Evolutionary conservation across 1,140 invertebrate species (phyloP), one percentile per base, ranked within the genome.

Genomic region (Drosophila pectinifera): DNA sequence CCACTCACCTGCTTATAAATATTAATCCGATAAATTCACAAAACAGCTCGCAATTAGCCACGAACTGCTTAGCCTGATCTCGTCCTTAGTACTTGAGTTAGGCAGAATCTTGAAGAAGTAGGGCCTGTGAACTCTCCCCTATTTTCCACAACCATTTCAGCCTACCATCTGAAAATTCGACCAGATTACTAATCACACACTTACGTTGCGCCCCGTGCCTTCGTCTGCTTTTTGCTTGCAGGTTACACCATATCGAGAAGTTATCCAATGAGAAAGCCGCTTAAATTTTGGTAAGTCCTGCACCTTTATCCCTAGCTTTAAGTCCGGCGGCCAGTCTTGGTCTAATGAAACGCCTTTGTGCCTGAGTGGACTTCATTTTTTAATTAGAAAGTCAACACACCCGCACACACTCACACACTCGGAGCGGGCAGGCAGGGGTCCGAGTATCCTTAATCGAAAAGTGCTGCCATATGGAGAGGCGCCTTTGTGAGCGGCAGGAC

Each of bases 171-270:
- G 41, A 63, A 70, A 48, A 80, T 55, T 43, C 51, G 78, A 61
- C 34, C 68, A 78, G 80, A 74, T 80, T 74, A 86, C 83, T 91
- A 91, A 91, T 91, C 90, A 62, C 68, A 67, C 53, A 48, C 55
- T 85, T 72, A 69, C 75, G 70, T 83, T 89, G 83, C 83, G 80
- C 77, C 55, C 28, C 56, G 84, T 88, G 84, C 84, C 73, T 65
- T 73, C 57, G 57, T 62, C 45, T 88, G 76, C 77, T 88, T 63
- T 88, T 28, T 91, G 65, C 41, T 91, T 91, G 41, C 88, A 91
- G 90, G 90, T 91, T 91, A 91, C 90, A 91, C 90, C 90, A 91
- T 91, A 91, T 91, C 90, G 90, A 91, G 90, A 91, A 91, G 86
- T 91, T 91, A 91, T 91, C 90, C 90, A 91, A 91, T 91, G 90